Conservation (phyloP, 2,797 vertebrate species). For the Odontamblyopus rebecca region DNA sequence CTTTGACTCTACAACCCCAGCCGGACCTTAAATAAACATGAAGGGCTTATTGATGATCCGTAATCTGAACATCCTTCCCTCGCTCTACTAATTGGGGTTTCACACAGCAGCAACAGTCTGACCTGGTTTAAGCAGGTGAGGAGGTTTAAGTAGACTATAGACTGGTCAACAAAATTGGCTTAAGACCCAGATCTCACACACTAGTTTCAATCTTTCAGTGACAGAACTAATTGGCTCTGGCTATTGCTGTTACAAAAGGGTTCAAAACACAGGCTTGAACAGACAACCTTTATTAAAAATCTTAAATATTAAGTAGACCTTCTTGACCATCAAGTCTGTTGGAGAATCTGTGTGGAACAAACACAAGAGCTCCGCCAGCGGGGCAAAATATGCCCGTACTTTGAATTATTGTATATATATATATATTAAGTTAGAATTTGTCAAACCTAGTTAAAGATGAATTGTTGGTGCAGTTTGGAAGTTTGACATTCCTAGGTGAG, state of each 20-base stretch:
- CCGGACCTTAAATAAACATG: constrained; percentile 72
- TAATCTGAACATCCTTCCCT: constrained; percentile 66
- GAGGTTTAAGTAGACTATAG: constrained; percentile 49
- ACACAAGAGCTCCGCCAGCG: too few relatives aligned
- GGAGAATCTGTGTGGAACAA: too few relatives aligned
- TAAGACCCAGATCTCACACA: constrained; percentile 33
- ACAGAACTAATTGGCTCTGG: neutral
- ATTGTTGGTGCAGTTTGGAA: too few relatives aligned
- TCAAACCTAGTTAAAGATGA: too few relatives aligned
- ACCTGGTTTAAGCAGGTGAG: constrained; percentile 62
- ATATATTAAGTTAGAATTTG: too few relatives aligned
- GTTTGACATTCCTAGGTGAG: too few relatives aligned
- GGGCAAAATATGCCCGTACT: too few relatives aligned
- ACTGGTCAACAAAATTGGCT: constrained; percentile 50
- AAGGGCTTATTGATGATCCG: constrained; percentile 60
- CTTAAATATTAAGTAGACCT: too few relatives aligned
- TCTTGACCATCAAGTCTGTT: too few relatives aligned
- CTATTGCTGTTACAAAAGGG: neutral
- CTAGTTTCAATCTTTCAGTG: constrained; percentile 6
- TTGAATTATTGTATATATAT: too few relatives aligned
- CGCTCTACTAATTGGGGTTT: constrained; percentile 64
- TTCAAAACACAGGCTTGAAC: neutral
- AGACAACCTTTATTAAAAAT: too few relatives aligned
- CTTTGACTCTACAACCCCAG: constrained; percentile 45
- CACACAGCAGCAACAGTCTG: constrained; percentile 57